Evolutionary conservation across 2,113 vertebrate species (phyloP), one percentile per base, ranked within the genome.

Genomic region (Pseudorhombus dupliciocellatus): DNA sequence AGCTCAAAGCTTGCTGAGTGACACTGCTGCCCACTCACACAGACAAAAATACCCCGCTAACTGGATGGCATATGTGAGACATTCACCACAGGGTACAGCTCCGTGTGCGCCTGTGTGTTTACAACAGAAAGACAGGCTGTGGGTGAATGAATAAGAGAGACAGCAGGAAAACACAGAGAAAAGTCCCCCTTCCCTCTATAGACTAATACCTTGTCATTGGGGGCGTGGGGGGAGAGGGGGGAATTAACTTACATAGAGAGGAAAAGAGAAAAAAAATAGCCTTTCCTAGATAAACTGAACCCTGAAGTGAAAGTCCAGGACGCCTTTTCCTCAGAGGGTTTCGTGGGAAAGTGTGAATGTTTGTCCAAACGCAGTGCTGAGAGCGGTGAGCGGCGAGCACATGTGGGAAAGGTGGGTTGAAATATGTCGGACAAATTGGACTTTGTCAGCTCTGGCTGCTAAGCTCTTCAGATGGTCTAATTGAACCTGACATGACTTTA

Each of bases 1-100:
- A 81, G 84, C 87, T 89, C 86, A 89, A 84, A 90, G 85, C 78
- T 79, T 26, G 68, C 76, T 85, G 88, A 89, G 80, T 89, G 87
- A 92, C 86, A 92, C 89, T 59, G 68, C 87, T 91, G 84, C 89
- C 88, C 90, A 91, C 87, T 91, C 87, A 81, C 82, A 81, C 78
- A 81, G 84, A 90, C 91, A 83, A 89, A 89, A 89, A 89, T 88
- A 88, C 77, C 85, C 81, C 63, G 70, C 79, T 87, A 88, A 88
- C 85, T 85, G 86, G 86, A 89, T 87, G 89, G 84, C 89, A 89
- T 88, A 89, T 91, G 85, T 64, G 82, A 90, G 85, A 75, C 74
- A 73, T 66, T 84, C 85, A 84, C 84, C 86, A 80, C 87, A 83
- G 82, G 83, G 73, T 86, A 80, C 57, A 64, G 74, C 73, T 83